Base-by-base conservation (phyloP, 1,140 invertebrate genomes). In the Amphibalanus amphitrite region DNA sequence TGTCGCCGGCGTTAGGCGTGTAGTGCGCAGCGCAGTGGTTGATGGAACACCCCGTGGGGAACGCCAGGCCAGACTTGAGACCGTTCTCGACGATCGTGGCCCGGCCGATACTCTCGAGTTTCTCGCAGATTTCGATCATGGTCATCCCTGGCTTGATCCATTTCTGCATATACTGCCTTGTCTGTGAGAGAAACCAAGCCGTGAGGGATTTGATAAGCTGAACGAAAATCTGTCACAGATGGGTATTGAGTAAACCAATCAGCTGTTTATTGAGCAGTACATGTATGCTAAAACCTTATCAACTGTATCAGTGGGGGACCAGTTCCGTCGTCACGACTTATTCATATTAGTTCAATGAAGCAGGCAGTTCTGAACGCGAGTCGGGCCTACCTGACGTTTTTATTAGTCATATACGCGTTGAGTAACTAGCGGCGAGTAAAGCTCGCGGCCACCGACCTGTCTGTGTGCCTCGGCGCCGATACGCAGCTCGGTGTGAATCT, bases 21-120 rank as follows among this genome's bases (percentile, higher is more conserved):
- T 99, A 99, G 83, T 99, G 97, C 72, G 97, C 97, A 75, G 97
- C 97, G 80, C 95, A 98, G 80, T 99, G 90, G 82, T 99, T 99
- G 28, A 97, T 84, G 10, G 95, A 98, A 78, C 97, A 99, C 0
- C 97, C 97, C 67, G 97, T 99, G 17, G 97, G 97, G 81, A 99
- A 99, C 28, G 97, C 97, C 40, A 99, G 81, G 6, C 97, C 97
- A 30, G 97, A 94, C 76, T 97, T 89, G 0, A 99, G 81, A 20
- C 95, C 96, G 79, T 97, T 91, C 81, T 99, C 97, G 64, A 88
- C 90, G 76, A 99, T 98, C 69, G 98, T 81, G 77, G 88, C 89
- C 26, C 97, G 86, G 6, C 95, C 90, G 26, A 89, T 94, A 20
- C 87, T 87, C 82, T 99, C 97, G 29, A 99, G 82, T 77, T 95